Evolutionary conservation across 2,113 vertebrate genomes (phyloP).

Genomic region (Nerophis ophidion): DNA sequence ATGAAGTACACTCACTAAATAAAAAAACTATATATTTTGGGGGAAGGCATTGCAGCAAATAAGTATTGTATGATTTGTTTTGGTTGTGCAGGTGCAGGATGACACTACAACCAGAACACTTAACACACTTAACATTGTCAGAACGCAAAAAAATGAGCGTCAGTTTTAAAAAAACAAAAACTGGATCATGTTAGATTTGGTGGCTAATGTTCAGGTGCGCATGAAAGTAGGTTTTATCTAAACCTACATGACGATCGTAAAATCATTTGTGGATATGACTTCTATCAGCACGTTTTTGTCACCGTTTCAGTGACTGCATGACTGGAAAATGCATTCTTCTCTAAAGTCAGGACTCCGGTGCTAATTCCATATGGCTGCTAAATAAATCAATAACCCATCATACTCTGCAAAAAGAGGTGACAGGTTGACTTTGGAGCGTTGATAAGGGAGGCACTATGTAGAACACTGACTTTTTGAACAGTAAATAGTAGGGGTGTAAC

Average conservation of each 20-base stretch:
- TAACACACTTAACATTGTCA: background rate
- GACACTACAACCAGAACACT: too few relatives aligned
- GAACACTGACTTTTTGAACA: slow-evolving; percentile 23
- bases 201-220: background rate
- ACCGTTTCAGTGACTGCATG: background rate
- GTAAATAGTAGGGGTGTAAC: too few relatives aligned
- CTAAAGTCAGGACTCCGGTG: background rate
- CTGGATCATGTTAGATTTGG: background rate
- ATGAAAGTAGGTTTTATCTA: background rate
- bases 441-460: slow-evolving; percentile 35
- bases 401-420: slow-evolving; percentile 12
- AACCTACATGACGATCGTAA: background rate
- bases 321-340: background rate
- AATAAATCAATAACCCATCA: background rate
- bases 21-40: too few relatives aligned
- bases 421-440: slow-evolving; percentile 35
- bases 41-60: too few relatives aligned
- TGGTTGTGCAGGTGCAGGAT: too few relatives aligned
- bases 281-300: background rate
- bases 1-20: too few relatives aligned
- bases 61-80: too few relatives aligned
- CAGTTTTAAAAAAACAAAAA: background rate
- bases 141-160: background rate
- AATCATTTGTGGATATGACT: background rate
- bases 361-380: too few relatives aligned